Base-by-base conservation (phyloP, 1,140 invertebrate genomes). In the Pseudomyrmex cubaensis region DNA sequence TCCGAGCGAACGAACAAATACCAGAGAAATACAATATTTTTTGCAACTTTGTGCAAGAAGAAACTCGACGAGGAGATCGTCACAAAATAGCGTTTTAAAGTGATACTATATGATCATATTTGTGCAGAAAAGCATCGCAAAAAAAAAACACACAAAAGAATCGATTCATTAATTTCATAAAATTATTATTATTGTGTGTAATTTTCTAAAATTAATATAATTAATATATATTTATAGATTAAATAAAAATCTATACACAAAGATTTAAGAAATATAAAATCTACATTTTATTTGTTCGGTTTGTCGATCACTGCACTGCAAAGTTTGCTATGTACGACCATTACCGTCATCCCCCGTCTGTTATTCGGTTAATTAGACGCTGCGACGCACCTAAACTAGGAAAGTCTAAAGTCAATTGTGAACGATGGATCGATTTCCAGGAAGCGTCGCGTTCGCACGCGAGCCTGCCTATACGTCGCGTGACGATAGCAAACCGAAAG, bases 341-440 rank as follows among this genome's bases (percentile, higher is more conserved):
- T 75, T 73, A 67, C 44, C 62, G 48, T 69, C 9, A 59, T 85
- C 64, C 74, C 35, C 62, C 67, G 59, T 80, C 52, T 69, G 64
- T 69, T 57, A 74, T 44, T 73, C 50, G 72, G 52, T 77, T 85
- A 87, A 87, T 87, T 85, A 85, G 66, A 77, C 48, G 59, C 73
- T 46, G 17, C 54, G 56, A 52, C 66, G 67, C 59, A 56, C 82
- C 82, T 72, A 80, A 80, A 54, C 78, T 52, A 82, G 78, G 57
- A 82, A 75, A 73, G 70, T 63, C 22, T 52, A 17, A 61, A 82
- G 73, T 80, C 85, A 57, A 89, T 85, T 83, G 77, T 66, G 63
- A 70, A 83, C 20, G 74, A 83, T 80, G 62, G 74, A 80, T 80
- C 83, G 85, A 85, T 84, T 89, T 87, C 87, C 74, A 75, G 70